Conservation (phyloP, 1,140 invertebrate species). For the Rhynchophorus ferrugineus region DNA sequence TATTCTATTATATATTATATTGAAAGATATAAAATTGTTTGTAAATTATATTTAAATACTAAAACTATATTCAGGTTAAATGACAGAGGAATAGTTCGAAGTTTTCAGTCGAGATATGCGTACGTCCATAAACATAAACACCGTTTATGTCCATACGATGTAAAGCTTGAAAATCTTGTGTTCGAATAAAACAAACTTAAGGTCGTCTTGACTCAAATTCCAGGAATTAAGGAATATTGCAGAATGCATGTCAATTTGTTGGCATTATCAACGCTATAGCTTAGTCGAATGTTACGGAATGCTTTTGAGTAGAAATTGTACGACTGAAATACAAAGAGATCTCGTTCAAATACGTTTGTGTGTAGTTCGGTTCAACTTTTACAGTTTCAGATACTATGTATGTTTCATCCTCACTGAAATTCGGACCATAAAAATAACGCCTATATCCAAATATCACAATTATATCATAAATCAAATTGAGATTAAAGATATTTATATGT, state of each 20-base stretch:
- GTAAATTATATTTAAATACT: too few relatives aligned
- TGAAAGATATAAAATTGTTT: too few relatives aligned
- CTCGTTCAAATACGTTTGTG: background rate
- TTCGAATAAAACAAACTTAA: constrained; percentile 15
- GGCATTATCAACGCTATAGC: constrained; percentile 14
- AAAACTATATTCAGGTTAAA: too few relatives aligned
- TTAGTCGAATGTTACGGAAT: constrained; percentile 13
- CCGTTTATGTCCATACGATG: background rate
- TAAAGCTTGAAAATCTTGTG: background rate
- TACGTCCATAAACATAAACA: background rate
- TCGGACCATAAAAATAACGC: too few relatives aligned
- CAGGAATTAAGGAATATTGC: constrained; percentile 20
- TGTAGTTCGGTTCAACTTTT: background rate
- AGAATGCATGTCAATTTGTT: constrained; percentile 22
- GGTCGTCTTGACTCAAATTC: constrained; percentile 6
- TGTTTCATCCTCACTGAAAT: too few relatives aligned
- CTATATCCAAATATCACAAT: too few relatives aligned
- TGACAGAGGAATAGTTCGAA: too few relatives aligned
- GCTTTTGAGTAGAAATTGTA: constrained; percentile 11
- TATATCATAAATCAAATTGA: too few relatives aligned
- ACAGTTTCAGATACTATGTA: background rate
- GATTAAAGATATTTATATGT: too few relatives aligned
- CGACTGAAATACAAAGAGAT: constrained; percentile 12
- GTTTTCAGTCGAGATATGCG: background rate
- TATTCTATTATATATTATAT: too few relatives aligned